Evolutionary conservation across 2,797 vertebrate genomes (phyloP), one percentile per base, ranked within the genome.

Genomic region (Xenentodon cancila): DNA sequence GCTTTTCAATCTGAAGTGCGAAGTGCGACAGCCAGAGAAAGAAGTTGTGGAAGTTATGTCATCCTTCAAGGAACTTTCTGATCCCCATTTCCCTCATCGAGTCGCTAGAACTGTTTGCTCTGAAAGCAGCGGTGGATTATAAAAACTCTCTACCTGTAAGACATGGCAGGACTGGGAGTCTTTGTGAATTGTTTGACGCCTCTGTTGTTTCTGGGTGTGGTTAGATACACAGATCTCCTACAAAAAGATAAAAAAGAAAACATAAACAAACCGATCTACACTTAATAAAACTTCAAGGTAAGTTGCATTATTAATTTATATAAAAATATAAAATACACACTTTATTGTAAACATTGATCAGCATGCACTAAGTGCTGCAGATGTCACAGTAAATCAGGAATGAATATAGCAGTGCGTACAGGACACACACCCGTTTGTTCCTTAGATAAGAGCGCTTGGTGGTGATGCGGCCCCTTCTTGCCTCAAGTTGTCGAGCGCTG

Each of bases 391-490:
- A 58, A 30, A 37, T 44, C 7, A 50, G 16, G 19, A 65, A 22
- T 68, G 9, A 63, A 43, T 43, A 30, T 8, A n/a, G 45, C 45
- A 30, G 37, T 0, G 21, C 59, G 44, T 30, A 13, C 22, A 12
- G 25, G 21, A 51, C 30, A 81, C 84, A 40, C 86, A 98, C 97
- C 96, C 94, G 96, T 87, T 99, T 99, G 89, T 95, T 97, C 92
- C 94, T 95, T 92, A 99, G 95, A 92, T 98, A 99, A 91, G 97
- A 96, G 92, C 97, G 97, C 91, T 99, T 98, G 85, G 96, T 94
- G 58, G 94, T 96, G 90, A 98, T 97, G 69, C 96, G 96, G 49
- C 97, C 96, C 78, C 97, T 95, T 62, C 95, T 94, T 65, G 96
- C 95, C 93, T 99, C 97, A 79, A 99, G 92, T 88, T 97, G 97